A percentile compares a stretch with the other conserved stretches of the same genome.
Conservation (phyloP, 2,888 invertebrate genomes). For the Eupithecia tripunctaria region DNA sequence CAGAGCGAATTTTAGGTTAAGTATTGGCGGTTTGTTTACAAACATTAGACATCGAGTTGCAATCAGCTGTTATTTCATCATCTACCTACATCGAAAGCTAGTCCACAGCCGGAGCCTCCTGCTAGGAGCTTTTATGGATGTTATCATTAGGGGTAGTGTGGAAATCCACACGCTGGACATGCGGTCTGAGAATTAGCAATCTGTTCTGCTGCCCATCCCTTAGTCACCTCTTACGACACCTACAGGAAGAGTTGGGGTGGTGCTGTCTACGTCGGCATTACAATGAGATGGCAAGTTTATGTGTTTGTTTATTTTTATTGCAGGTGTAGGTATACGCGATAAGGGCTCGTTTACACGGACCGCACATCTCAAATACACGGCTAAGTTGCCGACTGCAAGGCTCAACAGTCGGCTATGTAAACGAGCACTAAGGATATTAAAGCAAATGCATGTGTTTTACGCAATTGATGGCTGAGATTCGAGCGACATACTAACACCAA, state of each 20-base stretch:
- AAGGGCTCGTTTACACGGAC: too few relatives aligned
- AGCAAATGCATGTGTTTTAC: background rate
- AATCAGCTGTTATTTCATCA: background rate
- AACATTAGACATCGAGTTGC: background rate
- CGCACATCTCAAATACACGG: too few relatives aligned
- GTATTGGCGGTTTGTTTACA: too few relatives aligned
- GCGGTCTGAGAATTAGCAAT: background rate
- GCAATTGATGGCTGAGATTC: background rate
- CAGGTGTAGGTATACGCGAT: background rate
- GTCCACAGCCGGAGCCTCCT: background rate
- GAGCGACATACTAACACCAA: constrained; percentile 9
- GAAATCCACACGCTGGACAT: too few relatives aligned
- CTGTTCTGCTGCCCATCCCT: background rate
- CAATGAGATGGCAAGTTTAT: background rate
- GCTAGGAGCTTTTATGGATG: background rate
- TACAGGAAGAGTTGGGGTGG: background rate
- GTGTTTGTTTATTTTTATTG: background rate
- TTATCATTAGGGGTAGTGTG: background rate
- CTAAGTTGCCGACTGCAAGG: too few relatives aligned
- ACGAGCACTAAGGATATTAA: background rate
- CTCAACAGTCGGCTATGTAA: too few relatives aligned
- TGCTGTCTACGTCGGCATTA: background rate
- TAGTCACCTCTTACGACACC: background rate
- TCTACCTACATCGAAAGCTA: background rate
- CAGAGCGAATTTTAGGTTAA: too few relatives aligned